A percentile compares a stretch with the other conserved stretches of the same genome.
Conservation (phyloP, 37 sponge, comb jelly and placozoan species). For the Petrosia ficiformis region DNA sequence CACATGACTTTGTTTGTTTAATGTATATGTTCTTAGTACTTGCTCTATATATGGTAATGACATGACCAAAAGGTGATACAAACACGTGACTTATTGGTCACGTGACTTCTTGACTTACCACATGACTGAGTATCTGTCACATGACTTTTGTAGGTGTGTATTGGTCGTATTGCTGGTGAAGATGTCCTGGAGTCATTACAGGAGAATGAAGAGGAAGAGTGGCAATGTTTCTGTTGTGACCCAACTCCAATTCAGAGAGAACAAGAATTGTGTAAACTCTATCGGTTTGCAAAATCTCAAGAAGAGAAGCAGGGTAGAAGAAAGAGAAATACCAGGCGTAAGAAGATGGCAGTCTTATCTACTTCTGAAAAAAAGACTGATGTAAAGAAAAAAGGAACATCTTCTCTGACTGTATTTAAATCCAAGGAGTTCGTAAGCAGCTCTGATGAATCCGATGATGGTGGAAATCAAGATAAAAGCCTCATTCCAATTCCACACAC, state of each 20-base stretch:
- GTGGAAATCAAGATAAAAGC: no score
- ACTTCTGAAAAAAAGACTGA: background rate
- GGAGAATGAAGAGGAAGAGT: background rate
- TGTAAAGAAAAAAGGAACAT: background rate
- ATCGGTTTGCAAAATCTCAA: background rate
- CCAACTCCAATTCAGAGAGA: conserved; percentile 9
- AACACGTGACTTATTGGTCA: no score
- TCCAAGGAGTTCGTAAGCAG: background rate
- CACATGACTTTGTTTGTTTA: no score
- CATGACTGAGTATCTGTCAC: no score
- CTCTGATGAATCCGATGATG: background rate
- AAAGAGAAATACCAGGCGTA: background rate
- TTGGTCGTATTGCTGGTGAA: no score
- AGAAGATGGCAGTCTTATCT: background rate
- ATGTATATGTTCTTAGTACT: no score
- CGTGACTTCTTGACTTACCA: no score
- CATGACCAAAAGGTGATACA: no score
- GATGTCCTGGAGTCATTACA: no score
- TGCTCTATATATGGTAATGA: no score
- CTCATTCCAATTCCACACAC: no score
- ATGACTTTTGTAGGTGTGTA: no score
- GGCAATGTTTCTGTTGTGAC: conserved; percentile 61
- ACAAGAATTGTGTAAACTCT: background rate
- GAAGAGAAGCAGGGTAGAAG: background rate
- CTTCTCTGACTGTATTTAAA: background rate